A percentile compares a stretch with the other conserved stretches of the same genome.
These are phyloP conservation scores for Potamarius usumacintae DNA, from an alignment of 2,113 vertebrate species.

Conservation along the genomic window DNA sequence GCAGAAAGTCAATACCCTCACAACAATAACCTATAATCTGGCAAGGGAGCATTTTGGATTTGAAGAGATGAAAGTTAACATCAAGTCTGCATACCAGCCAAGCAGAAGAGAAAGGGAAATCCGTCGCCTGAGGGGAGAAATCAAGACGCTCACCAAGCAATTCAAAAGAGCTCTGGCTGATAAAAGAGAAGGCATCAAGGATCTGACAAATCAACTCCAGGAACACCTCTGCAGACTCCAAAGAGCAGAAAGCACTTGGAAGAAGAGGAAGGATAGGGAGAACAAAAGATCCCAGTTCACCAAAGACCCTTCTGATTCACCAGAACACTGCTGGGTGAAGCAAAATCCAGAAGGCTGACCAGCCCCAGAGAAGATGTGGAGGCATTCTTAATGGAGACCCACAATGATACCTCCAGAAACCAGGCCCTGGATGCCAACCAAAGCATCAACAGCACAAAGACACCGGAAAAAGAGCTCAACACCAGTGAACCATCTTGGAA, in stretches of 20 bases:
- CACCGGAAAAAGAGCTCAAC: background rate
- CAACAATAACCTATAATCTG: background rate
- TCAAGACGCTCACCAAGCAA: background rate
- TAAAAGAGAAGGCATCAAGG: background rate
- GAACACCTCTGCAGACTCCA: background rate
- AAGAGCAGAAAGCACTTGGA: background rate
- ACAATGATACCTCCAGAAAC: background rate
- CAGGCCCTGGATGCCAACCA: background rate
- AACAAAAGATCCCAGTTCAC: background rate
- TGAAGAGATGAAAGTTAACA: no score
- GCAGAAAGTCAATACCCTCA: constrained; percentile 17
- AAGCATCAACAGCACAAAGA: background rate
- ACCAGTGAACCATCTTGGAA: no score
- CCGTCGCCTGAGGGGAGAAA: background rate
- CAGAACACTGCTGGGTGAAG: background rate
- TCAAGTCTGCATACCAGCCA: background rate
- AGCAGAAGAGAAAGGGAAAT: background rate
- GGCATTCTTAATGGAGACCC: background rate
- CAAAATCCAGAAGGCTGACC: background rate
- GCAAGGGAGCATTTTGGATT: background rate
- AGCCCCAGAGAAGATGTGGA: background rate
- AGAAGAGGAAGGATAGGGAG: background rate
- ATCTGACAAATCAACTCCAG: background rate
- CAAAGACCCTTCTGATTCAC: background rate
- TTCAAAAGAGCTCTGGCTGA: background rate